Percentiles rank a stretch among this genome's conserved stretches.
These are phyloP conservation scores for Apostichopus leukothele DNA, from an alignment of 53 echinoderm and acorn worm species.

Conservation along the genomic window DNA sequence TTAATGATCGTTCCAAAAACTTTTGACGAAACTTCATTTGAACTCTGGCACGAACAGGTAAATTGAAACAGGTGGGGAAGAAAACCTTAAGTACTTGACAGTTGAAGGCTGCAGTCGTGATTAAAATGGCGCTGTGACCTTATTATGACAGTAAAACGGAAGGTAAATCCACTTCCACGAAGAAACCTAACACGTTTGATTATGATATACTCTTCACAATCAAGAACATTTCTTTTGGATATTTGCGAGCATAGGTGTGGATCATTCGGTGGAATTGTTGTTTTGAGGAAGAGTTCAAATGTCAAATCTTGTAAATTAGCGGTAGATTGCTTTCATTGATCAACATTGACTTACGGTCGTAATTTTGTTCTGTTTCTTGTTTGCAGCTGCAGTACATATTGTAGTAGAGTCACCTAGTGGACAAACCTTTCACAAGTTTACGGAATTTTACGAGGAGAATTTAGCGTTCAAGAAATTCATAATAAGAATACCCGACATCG, in stretches of 20 bases:
- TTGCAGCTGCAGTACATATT: slow-evolving; percentile 24
- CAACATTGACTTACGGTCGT: background rate
- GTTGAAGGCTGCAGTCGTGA: too few relatives aligned
- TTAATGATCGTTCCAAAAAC: too few relatives aligned
- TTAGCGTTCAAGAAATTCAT: slow-evolving; percentile 27
- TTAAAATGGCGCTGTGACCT: too few relatives aligned
- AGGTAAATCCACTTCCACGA: too few relatives aligned
- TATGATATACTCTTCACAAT: background rate
- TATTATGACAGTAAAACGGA: too few relatives aligned
- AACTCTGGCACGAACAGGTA: too few relatives aligned
- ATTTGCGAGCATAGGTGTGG: background rate
- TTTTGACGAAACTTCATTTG: too few relatives aligned
- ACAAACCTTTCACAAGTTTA: slow-evolving; percentile 3
- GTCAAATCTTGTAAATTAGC: background rate
- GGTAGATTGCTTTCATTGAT: background rate
- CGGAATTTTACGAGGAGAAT: slow-evolving; percentile 25
- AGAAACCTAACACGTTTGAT: too few relatives aligned
- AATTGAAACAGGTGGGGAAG: too few relatives aligned
- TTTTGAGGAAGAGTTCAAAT: background rate
- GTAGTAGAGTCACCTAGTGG: slow-evolving; percentile 40
- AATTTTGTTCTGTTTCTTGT: background rate
- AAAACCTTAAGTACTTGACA: too few relatives aligned
- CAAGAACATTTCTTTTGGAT: background rate
- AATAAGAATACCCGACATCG: slow-evolving; percentile 43
- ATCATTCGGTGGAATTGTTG: background rate